Evolutionary conservation across 1,140 invertebrate genomes (phyloP).

Genomic region (Musca vetustissima): DNA sequence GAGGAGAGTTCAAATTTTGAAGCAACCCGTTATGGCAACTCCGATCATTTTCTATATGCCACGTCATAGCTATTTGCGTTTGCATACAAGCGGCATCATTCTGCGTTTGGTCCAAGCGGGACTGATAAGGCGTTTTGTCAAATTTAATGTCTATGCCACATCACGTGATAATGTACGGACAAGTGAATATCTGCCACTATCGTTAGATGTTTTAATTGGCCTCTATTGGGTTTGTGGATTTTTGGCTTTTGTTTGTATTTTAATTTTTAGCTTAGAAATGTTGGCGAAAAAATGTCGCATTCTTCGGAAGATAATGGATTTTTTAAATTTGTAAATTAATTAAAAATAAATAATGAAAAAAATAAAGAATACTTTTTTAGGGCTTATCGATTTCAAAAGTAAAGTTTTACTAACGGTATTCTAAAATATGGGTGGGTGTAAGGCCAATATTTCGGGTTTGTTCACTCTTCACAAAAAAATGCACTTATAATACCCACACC

Average conservation of each 20-base stretch:
- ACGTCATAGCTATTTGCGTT: conserved; percentile 43
- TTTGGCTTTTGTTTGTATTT: conserved; percentile 32
- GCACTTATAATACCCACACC: too few species aligned
- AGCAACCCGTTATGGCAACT: conserved; percentile 35
- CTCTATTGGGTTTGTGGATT: conserved; percentile 31
- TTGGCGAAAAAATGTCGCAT: too few species aligned
- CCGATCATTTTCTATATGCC: conserved; percentile 50
- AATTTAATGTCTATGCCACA: background rate
- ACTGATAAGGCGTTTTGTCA: conserved; percentile 23
- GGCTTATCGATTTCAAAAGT: too few species aligned
- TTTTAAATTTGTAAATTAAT: too few species aligned
- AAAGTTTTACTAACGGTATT: too few species aligned
- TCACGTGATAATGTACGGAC: background rate
- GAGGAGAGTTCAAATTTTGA: conserved; percentile 26
- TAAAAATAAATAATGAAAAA: too few species aligned
- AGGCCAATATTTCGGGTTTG: too few species aligned
- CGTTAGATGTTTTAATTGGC: conserved; percentile 33
- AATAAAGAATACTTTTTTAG: too few species aligned
- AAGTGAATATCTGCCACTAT: conserved; percentile 33
- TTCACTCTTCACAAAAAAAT: too few species aligned
- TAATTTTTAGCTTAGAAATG: conserved; percentile 37
- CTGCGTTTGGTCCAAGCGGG: conserved; percentile 43
- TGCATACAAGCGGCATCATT: conserved; percentile 36
- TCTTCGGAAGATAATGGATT: too few species aligned
- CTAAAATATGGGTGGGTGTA: too few species aligned